A percentile compares a stretch with the other conserved stretches of the same genome.
phyloP scores from a whole-genome alignment of 2,113 vertebrate genomes.

The Telmatochromis sp. region DNA sequence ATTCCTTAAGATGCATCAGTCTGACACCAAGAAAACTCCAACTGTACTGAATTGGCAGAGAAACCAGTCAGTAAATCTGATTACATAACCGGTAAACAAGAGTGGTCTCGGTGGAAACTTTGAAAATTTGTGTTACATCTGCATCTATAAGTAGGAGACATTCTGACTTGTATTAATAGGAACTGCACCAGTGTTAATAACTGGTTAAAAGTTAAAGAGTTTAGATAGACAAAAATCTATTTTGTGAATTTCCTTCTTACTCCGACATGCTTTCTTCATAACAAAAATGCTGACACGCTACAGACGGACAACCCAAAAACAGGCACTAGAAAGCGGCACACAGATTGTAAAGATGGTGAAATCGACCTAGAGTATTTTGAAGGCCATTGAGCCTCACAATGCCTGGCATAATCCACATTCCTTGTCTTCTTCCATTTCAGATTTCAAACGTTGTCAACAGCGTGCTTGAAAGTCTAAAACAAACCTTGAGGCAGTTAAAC shows the following conservation, averaged over 20 bases:
- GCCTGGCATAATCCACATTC: constrained; percentile 43
- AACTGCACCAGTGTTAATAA: not conserved
- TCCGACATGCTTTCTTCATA: not conserved
- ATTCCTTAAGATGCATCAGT: not conserved
- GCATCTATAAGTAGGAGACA: not conserved
- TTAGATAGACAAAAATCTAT: not conserved
- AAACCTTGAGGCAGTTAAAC: not conserved
- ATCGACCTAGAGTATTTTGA: constrained; percentile 6
- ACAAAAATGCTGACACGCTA: not conserved
- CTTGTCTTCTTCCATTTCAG: constrained; percentile 31
- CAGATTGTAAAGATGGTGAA: constrained; percentile 6
- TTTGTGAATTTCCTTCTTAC: not conserved
- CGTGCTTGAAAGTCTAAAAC: not conserved
- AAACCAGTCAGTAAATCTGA: not conserved
- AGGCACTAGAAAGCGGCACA: not conserved
- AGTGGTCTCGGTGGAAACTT: not conserved
- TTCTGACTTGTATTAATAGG: not conserved
- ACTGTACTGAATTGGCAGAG: not conserved
- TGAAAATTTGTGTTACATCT: not conserved
- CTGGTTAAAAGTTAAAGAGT: not conserved
- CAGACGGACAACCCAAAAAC: not conserved
- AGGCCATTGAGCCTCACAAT: constrained; percentile 51
- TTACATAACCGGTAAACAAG: not conserved
- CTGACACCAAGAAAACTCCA: not conserved
- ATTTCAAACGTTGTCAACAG: constrained; percentile 37